These are phyloP conservation scores for Proterorhinus semilunaris DNA, from an alignment of 2,113 vertebrate genomes.

Conservation along the genomic window DNA sequence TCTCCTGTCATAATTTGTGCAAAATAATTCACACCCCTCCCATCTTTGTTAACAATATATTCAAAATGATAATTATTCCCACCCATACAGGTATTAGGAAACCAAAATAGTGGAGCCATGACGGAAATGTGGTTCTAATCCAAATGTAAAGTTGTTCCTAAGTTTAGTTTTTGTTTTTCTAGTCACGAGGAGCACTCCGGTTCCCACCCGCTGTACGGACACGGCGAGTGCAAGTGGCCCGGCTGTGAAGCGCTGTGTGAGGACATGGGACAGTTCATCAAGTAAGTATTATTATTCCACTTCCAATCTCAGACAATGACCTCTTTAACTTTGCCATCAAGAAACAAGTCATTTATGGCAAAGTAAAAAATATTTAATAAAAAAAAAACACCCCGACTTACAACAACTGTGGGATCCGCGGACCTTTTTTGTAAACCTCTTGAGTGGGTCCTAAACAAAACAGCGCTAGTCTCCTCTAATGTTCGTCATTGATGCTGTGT, in stretches of 20 bases:
- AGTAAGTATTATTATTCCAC: slow-evolving; percentile 73
- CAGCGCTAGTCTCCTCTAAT: background rate
- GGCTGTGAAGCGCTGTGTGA: slow-evolving; percentile 99
- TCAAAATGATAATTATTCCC: too few species aligned
- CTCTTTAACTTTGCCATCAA: background rate
- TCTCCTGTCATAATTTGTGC: too few species aligned
- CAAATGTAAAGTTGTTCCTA: too few species aligned
- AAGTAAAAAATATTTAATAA: background rate
- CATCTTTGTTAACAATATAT: too few species aligned
- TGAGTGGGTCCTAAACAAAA: background rate
- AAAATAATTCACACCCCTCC: too few species aligned
- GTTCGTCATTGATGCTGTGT: background rate
- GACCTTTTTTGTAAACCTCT: background rate
- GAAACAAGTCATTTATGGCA: background rate
- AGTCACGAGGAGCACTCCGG: slow-evolving; percentile 88
- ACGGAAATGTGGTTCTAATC: too few species aligned
- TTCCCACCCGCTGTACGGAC: slow-evolving; percentile 95
- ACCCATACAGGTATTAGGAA: too few species aligned
- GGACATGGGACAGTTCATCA: slow-evolving; percentile 98
- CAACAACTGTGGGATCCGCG: too few species aligned
- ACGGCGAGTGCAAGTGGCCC: slow-evolving; percentile 98
- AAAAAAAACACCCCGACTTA: background rate
- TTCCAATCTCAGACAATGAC: background rate
- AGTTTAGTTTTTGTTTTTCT: slow-evolving; percentile 51
- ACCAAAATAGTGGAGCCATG: too few species aligned